Base-by-base conservation (phyloP, 2,888 invertebrate species). In the Cremastobaeus sp. region DNA sequence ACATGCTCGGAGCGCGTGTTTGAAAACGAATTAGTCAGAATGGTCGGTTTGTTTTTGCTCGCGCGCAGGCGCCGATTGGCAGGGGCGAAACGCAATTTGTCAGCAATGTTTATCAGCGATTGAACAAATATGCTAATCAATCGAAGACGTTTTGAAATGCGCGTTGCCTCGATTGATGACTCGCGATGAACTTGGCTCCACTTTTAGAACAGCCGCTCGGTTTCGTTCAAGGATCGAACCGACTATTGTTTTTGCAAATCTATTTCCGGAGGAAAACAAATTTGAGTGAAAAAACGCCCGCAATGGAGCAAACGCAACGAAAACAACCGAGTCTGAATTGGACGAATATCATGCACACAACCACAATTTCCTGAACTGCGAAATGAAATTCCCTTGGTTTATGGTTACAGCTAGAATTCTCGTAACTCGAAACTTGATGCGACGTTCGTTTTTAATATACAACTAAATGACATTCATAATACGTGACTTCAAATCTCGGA, bases 301-400 rank as follows among this genome's bases (percentile, higher is more conserved):
- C 25, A 8, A 12, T 21, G 30, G 45, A 59, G 28, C 28, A 47
- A 41, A 30, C 25, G n/a, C n/a, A n/a, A n/a, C n/a, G n/a, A n/a
- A n/a, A 54, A 54, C 45, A 54, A 18, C 41, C 14, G 35, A 43
- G 35, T 52, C 17, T 32, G 32, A 39, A 41, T 39, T 64, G 37
- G 55, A 55, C 37, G 54, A 54, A 34, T 65, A 37, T 18, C 50
- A 9, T 14, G 21, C 50, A 35, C 39, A 41, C 45, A 39, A 64
- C 70, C 70, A 43, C 70, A 70, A 57, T 55, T 71, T 64, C 70
- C 68, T 69, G 30, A 52, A 59, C 28, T 59, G 69, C 50, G 65
- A 74, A 69, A 69, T 65, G 74, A 54, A 74, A 74, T 74, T 69
- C 54, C 32, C 52, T 47, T 47, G 64, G 69, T 69, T 69, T 74